Conservation (phyloP, 2,797 vertebrate species). For the Etheostoma perlongum region DNA sequence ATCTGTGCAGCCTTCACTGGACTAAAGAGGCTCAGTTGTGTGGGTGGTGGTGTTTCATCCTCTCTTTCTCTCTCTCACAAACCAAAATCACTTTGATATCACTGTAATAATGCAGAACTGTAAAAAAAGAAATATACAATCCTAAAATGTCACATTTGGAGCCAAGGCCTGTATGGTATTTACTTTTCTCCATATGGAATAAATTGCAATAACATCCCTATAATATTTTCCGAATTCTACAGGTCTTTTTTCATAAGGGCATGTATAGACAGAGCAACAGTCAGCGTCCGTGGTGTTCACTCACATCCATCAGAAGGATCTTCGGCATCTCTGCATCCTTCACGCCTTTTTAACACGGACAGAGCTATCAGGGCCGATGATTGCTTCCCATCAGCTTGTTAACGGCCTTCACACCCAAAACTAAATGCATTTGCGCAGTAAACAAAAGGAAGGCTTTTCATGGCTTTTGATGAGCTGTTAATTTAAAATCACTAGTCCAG, state of each 20-base stretch:
- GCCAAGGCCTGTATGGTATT: not conserved
- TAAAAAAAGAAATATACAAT: not conserved
- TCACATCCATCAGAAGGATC: constrained; percentile 5
- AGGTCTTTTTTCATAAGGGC: not conserved
- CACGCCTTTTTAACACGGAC: constrained; percentile 19
- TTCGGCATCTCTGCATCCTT: constrained; percentile 18
- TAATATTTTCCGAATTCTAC: not conserved
- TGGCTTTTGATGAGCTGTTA: constrained; percentile 8
- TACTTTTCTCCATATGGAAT: not conserved
- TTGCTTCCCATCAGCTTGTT: constrained; percentile 10
- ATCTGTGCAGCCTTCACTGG: constrained; percentile 54
- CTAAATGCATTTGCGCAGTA: not conserved
- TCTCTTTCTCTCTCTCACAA: constrained; percentile 3
- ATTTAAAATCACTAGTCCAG: constrained; percentile 15
- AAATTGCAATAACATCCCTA: not conserved
- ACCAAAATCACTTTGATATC: not conserved
- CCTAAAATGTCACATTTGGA: not conserved
- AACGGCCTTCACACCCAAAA: constrained; percentile 18
- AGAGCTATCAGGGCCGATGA: constrained; percentile 1
- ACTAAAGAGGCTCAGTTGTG: constrained; percentile 46
- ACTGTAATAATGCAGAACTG: not conserved
- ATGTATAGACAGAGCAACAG: not conserved
- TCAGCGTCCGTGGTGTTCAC: not conserved
- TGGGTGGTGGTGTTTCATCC: constrained; percentile 40
- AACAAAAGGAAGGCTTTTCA: constrained; percentile 29